A percentile compares a stretch with the other conserved stretches of the same genome.
Evolutionary conservation across 2,888 invertebrate species (phyloP).

Genomic region (Ditula angustiorana): DNA sequence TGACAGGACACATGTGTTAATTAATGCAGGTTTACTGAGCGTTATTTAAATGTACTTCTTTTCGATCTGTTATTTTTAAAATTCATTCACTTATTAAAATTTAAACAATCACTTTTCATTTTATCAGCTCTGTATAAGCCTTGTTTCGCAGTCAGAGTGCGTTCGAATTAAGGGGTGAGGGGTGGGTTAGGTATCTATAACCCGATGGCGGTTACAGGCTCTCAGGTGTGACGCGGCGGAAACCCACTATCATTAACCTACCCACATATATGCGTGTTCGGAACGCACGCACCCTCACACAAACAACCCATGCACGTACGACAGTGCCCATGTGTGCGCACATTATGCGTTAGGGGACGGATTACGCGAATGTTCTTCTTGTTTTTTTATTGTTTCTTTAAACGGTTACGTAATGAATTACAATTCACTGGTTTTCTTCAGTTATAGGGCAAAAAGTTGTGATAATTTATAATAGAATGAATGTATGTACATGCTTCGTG

Average conservation of each 20-base stretch:
- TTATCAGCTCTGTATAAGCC: slow-evolving; percentile 55
- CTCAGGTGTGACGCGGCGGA: slow-evolving; percentile 86
- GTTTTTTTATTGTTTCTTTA: slow-evolving; percentile 49
- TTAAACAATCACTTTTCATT: background rate
- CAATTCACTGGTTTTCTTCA: slow-evolving; percentile 30
- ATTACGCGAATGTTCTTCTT: slow-evolving; percentile 52
- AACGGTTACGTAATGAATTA: slow-evolving; percentile 41
- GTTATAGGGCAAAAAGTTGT: slow-evolving; percentile 8
- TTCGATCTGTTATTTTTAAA: too few species aligned
- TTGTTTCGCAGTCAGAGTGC: slow-evolving; percentile 54
- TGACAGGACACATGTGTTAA: too few species aligned
- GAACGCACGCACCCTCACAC: slow-evolving; percentile 61
- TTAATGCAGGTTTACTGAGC: too few species aligned
- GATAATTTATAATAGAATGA: slow-evolving; percentile 17
- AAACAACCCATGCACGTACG: slow-evolving; percentile 51
- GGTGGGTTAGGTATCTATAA: slow-evolving; percentile 76
- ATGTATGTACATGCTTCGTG: background rate
- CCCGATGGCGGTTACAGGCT: slow-evolving; percentile 82
- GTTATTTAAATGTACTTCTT: too few species aligned
- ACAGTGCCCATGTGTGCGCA: slow-evolving; percentile 58
- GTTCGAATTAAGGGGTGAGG: slow-evolving; percentile 75
- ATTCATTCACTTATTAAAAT: too few species aligned
- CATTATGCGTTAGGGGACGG: slow-evolving; percentile 60
- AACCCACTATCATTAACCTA: slow-evolving; percentile 83
- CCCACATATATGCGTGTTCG: slow-evolving; percentile 70